Percentiles rank a stretch among this genome's conserved stretches.
Evolutionary conservation across 30 jellyfish, hydroid and myxozoan genomes (phyloP).

Genomic region (Morbakka virulenta): DNA sequence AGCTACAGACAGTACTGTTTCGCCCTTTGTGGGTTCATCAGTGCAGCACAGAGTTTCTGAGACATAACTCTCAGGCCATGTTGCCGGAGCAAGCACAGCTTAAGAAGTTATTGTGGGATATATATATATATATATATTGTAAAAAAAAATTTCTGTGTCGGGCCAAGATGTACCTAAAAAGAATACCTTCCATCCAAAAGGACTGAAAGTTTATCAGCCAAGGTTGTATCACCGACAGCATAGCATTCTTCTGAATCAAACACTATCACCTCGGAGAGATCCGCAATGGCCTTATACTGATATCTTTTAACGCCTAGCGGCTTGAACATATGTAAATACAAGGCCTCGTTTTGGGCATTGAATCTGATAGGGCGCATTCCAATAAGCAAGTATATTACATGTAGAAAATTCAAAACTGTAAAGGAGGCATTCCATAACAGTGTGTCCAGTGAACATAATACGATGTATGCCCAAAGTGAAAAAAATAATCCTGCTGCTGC

Average conservation of each 20-base stretch:
- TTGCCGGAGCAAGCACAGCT: too few relatives aligned
- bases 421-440: constrained; percentile 72
- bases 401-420: constrained; percentile 52
- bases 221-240: constrained; percentile 30
- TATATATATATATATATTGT: too few relatives aligned
- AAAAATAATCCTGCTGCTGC: constrained; percentile 74
- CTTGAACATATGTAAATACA: constrained; percentile 55
- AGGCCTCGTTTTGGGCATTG: constrained; percentile 50
- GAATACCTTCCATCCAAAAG: constrained; percentile 69
- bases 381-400: constrained; percentile 51
- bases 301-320: constrained; percentile 79
- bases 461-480: constrained; percentile 72
- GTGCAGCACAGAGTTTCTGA: too few relatives aligned
- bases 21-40: too few relatives aligned
- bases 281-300: constrained; percentile 59
- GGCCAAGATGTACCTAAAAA: background rate
- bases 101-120: too few relatives aligned
- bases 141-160: too few relatives aligned
- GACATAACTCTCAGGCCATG: too few relatives aligned
- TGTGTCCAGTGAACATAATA: constrained; percentile 87
- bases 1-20: too few relatives aligned
- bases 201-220: constrained; percentile 49
- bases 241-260: constrained; percentile 45
- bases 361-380: constrained; percentile 60
- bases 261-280: background rate